These are phyloP conservation scores for Eonycteris spelaea DNA, from an alignment of 2,113 vertebrate species.

Conservation along the genomic window DNA sequence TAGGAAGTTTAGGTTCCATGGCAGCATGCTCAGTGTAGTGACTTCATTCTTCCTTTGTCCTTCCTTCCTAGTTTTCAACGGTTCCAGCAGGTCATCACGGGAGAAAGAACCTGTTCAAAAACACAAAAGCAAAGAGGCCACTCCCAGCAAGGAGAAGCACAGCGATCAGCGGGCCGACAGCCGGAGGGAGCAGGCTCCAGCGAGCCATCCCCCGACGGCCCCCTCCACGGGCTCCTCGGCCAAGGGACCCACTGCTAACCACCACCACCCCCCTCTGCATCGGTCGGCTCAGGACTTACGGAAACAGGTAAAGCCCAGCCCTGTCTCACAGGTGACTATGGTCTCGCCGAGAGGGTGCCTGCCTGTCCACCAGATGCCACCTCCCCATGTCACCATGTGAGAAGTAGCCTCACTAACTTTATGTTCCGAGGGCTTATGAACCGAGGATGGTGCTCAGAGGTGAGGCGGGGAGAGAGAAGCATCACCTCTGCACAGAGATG, in stretches of 20 bases:
- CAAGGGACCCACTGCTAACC: conserved; percentile 86
- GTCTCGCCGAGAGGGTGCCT: background rate
- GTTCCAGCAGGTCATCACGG: conserved; percentile 88
- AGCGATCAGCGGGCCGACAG: conserved; percentile 88
- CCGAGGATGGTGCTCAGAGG: background rate
- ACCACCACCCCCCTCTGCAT: conserved; percentile 87
- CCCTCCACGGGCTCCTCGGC: conserved; percentile 84
- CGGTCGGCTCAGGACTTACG: conserved; percentile 94
- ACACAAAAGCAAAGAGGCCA: conserved; percentile 88
- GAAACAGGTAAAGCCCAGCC: conserved; percentile 88
- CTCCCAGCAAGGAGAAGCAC: conserved; percentile 91
- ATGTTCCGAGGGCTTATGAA: background rate
- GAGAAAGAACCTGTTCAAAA: conserved; percentile 87
- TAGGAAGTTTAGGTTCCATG: accelerated
- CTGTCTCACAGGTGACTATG: accelerated
- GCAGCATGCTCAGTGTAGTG: background rate
- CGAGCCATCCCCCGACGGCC: conserved; percentile 75
- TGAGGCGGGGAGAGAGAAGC: background rate
- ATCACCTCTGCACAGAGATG: accelerated
- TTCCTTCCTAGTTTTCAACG: conserved; percentile 90
- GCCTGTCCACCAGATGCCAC: too few relatives aligned
- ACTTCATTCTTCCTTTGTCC: background rate
- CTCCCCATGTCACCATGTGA: background rate
- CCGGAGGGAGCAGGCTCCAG: conserved; percentile 85
- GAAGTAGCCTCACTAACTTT: background rate